Evolutionary conservation across 2,113 vertebrate genomes (phyloP).

Genomic region (Nothocercus nigrocapillus): DNA sequence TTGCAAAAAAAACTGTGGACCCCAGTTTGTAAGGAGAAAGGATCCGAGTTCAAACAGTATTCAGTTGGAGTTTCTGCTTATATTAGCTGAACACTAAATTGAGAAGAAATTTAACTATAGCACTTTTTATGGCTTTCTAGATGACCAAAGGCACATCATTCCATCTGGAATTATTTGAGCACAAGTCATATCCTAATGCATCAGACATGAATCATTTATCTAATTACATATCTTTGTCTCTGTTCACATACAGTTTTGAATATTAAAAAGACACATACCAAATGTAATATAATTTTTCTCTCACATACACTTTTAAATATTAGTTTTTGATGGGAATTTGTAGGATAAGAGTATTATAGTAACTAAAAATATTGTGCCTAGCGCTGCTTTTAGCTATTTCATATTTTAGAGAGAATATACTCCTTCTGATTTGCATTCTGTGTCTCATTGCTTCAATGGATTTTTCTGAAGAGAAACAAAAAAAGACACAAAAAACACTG

Average conservation of each 20-base stretch:
- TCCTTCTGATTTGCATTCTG: background rate
- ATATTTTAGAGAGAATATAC: background rate
- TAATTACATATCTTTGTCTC: conserved; percentile 59
- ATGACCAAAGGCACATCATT: background rate
- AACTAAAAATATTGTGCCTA: conserved; percentile 8
- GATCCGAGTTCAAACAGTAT: background rate
- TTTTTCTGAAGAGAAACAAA: background rate
- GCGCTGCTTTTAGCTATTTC: background rate
- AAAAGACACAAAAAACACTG: background rate
- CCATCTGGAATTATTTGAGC: conserved; percentile 50
- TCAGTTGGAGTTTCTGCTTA: background rate
- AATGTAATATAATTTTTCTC: conserved; percentile 47
- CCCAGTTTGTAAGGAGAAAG: background rate
- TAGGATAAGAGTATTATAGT: background rate
- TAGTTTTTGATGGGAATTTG: conserved; percentile 7
- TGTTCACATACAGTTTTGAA: conserved; percentile 39
- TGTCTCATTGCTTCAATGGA: background rate
- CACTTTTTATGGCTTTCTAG: background rate
- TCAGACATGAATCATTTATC: conserved; percentile 57
- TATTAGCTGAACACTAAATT: background rate
- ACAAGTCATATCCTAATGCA: conserved; percentile 55
- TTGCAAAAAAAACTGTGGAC: background rate
- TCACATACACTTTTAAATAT: conserved; percentile 38
- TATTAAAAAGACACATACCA: conserved; percentile 49
- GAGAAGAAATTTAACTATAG: background rate